phyloP scores from a whole-genome alignment of 2,888 invertebrate genomes.

The Drosophila crucigera region DNA sequence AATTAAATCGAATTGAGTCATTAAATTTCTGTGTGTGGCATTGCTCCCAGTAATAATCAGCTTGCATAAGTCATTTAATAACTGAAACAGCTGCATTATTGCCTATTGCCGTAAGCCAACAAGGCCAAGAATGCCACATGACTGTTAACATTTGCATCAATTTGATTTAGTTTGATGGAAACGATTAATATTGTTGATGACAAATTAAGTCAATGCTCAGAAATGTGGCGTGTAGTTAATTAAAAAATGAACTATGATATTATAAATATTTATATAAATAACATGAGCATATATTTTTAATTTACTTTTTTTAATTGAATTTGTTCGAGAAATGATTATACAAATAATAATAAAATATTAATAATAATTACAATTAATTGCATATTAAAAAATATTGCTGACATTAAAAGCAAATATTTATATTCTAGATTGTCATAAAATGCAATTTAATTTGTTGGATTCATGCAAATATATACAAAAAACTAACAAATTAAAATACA shows the following conservation, averaged over 20 bases:
- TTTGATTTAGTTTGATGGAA: neutral
- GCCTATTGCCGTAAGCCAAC: neutral
- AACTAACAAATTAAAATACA: neutral
- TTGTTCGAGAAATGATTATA: neutral
- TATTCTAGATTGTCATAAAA: neutral
- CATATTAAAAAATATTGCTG: neutral
- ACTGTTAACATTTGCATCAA: slow-evolving; percentile 4
- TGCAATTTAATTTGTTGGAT: neutral
- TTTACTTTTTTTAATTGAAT: no score
- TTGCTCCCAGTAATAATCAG: slow-evolving; percentile 18
- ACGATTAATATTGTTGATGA: neutral
- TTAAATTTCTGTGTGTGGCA: slow-evolving; percentile 53
- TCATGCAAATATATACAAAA: neutral
- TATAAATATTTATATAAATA: no score
- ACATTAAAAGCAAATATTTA: neutral
- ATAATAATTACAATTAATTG: neutral
- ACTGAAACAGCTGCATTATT: slow-evolving; percentile 13
- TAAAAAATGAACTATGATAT: neutral
- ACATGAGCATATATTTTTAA: no score
- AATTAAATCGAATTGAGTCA: slow-evolving; percentile 76
- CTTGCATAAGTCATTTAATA: slow-evolving; percentile 25
- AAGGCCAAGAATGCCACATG: slow-evolving; percentile 22
- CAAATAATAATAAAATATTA: neutral
- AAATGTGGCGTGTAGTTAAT: neutral
- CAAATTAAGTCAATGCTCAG: neutral